phyloP scores from a whole-genome alignment of 2,888 invertebrate genomes.

The Drosophila kuntzei region DNA sequence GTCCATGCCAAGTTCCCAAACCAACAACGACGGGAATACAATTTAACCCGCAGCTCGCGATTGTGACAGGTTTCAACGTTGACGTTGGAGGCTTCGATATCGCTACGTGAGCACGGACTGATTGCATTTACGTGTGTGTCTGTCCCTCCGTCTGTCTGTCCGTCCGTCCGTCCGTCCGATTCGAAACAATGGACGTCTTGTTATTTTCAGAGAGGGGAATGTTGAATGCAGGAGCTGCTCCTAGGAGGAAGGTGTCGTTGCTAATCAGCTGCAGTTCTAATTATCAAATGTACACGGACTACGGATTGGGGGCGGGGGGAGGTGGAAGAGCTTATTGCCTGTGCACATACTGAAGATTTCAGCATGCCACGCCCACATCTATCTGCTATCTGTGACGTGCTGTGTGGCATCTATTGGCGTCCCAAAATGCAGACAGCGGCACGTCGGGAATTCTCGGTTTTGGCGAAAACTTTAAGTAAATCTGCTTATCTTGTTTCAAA shows the following conservation, averaged over 20 bases:
- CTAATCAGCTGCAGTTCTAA: slow-evolving; percentile 67
- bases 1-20: slow-evolving; percentile 7
- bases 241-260: slow-evolving; percentile 20
- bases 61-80: slow-evolving; percentile 44
- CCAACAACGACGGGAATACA: slow-evolving; percentile 4
- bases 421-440: slow-evolving; percentile 35
- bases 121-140: slow-evolving; percentile 66
- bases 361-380: slow-evolving; percentile 22
- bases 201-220: not conserved
- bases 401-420: slow-evolving; percentile 44
- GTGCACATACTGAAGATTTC: slow-evolving; percentile 51
- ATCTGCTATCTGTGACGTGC: slow-evolving; percentile 40
- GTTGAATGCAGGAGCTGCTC: slow-evolving; percentile 4
- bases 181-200: not conserved
- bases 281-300: slow-evolving; percentile 42
- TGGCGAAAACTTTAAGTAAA: slow-evolving; percentile 75
- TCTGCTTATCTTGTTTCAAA: slow-evolving; percentile 80
- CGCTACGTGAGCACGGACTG: slow-evolving; percentile 66
- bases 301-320: not conserved
- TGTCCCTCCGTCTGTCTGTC: not conserved
- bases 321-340: slow-evolving; percentile 24
- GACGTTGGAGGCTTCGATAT: slow-evolving; percentile 50
- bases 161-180: not conserved
- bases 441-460: slow-evolving; percentile 64
- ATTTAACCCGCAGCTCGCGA: slow-evolving; percentile 15